These are phyloP conservation scores for Saguinus imperator DNA, from an alignment of 2,113 vertebrate genomes.

Conservation along the genomic window DNA sequence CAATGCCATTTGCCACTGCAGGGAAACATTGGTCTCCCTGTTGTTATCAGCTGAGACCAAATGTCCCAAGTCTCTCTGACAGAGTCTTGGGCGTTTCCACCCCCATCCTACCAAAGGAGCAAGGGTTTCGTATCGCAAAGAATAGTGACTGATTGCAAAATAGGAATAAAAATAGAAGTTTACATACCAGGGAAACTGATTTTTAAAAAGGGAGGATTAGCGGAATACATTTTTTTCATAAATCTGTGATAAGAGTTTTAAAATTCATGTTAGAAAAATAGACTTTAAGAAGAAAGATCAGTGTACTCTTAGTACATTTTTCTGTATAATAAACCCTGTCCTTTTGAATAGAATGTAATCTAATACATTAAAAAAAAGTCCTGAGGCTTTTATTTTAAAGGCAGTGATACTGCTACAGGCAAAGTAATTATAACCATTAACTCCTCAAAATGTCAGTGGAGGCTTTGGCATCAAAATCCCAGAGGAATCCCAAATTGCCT, in stretches of 20 bases:
- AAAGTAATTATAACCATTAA: constrained; percentile 82
- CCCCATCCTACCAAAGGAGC: neutral
- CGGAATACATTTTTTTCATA: constrained; percentile 40
- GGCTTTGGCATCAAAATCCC: constrained; percentile 73
- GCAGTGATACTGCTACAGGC: constrained; percentile 74
- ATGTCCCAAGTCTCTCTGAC: neutral
- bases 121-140: constrained; percentile 16
- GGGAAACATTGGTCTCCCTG: neutral
- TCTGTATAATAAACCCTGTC: constrained; percentile 77
- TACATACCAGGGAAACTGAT: neutral
- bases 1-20: neutral
- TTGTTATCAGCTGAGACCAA: constrained; percentile 5
- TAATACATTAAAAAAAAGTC: constrained; percentile 76
- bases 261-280: constrained; percentile 67
- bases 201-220: constrained; percentile 37
- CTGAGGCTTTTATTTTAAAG: constrained; percentile 79
- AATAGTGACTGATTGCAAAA: constrained; percentile 18
- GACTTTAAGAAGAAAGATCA: constrained; percentile 72
- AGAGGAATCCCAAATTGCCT: constrained; percentile 75
- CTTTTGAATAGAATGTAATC: constrained; percentile 71
- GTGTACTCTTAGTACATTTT: constrained; percentile 55
- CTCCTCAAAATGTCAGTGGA: constrained; percentile 76
- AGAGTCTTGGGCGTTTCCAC: neutral
- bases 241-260: constrained; percentile 57
- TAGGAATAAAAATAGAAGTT: constrained; percentile 52